Evolutionary conservation across 2,797 vertebrate genomes (phyloP), one percentile per base, ranked within the genome.

Genomic region (Toxotes lorentzi): DNA sequence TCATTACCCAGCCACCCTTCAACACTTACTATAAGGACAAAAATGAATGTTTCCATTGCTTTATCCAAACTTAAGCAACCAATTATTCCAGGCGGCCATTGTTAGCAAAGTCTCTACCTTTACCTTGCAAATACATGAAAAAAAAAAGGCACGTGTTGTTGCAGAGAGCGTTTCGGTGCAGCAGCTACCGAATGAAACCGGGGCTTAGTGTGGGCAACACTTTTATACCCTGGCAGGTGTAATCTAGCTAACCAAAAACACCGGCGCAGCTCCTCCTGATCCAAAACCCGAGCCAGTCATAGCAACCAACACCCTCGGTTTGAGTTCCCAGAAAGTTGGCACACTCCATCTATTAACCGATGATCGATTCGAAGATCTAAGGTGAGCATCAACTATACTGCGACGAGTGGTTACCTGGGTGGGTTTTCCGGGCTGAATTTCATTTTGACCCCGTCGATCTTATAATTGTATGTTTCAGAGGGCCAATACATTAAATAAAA

Each of bases 161-260:
- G 32, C 71, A 43, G 54, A 43, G n/a, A 32, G 1, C 14, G 23
- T 27, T 64, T 4, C 21, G 24, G 41, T 45, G 35, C 50, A 62
- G 53, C 51, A 19, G 40, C 51, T 54, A 47, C 27, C 3, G 43
- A 51, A 24, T 16, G 21, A 63, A 67, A 51, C 50, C 11, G 24
- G 19, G 8, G 5, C 0, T 11, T 0, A 0, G 13, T 5, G 61
- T 21, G 27, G 3, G 8, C 7, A 27, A 13, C 21, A 2, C 63
- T 80, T 88, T 87, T 76, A 74, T 77, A 41, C 48, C 4, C 9
- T 2, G 16, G 4, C 50, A 11, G 57, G 45, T 34, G 75, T 69
- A 89, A 94, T 93, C 66, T 35, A 60, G 48, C 23, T 77, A 91
- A 93, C 56, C 35, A 16, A 4, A 50, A 77, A 81, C 94, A 94